A percentile compares a stretch with the other conserved stretches of the same genome.
Conservation (phyloP, 2,888 invertebrate genomes). For the Dolichomitus sp. region DNA sequence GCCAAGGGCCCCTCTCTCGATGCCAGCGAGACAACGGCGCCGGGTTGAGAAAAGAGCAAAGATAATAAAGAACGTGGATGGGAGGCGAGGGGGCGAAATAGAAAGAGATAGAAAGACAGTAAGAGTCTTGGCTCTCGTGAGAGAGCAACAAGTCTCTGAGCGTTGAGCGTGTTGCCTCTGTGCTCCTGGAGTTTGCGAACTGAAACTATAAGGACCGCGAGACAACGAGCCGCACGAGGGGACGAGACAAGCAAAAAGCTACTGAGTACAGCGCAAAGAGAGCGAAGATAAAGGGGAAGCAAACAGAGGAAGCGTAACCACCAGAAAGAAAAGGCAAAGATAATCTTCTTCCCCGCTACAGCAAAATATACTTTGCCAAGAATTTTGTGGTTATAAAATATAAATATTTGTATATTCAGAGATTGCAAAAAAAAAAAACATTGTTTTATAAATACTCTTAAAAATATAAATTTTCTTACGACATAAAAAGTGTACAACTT, state of each 20-base stretch:
- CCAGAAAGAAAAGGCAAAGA: conserved; percentile 8
- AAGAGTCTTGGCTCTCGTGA: conserved; percentile 40
- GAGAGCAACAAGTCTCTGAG: conserved; percentile 54
- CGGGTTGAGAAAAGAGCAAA: conserved; percentile 53
- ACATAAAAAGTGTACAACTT: no score
- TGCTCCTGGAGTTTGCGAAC: conserved; percentile 37
- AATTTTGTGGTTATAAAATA: background rate
- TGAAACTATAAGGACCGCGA: conserved; percentile 40
- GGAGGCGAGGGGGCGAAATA: conserved; percentile 33
- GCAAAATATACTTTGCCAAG: background rate
- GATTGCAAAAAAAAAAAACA: background rate
- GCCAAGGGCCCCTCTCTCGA: conserved; percentile 33
- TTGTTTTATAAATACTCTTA: background rate
- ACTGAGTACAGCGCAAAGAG: conserved; percentile 32
- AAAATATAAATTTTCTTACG: background rate
- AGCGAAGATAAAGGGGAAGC: conserved; percentile 39
- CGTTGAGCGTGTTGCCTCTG: conserved; percentile 8
- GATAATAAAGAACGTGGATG: conserved; percentile 67
- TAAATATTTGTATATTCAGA: background rate
- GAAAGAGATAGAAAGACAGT: conserved; percentile 27
- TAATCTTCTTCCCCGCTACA: background rate
- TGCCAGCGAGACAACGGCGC: conserved; percentile 52
- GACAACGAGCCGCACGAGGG: conserved; percentile 20
- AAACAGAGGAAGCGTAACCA: conserved; percentile 28
- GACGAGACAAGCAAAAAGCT: conserved; percentile 45